Evolutionary conservation across 1,140 invertebrate genomes (phyloP).

Genomic region (Drosophila saltans): DNA sequence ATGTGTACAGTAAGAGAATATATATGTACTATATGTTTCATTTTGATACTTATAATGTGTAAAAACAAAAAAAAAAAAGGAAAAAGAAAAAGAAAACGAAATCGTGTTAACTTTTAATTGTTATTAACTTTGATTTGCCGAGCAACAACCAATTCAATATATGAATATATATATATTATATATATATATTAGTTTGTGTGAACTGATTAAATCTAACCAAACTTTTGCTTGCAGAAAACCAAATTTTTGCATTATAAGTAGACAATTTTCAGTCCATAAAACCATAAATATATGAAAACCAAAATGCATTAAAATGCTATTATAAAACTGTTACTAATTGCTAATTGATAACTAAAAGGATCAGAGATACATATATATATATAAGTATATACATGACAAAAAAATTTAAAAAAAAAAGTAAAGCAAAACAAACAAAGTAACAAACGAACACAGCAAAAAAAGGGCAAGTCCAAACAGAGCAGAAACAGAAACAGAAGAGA

Average conservation of each 20-base stretch:
- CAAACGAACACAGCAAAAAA: constrained; percentile 8
- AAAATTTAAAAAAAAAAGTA: background rate
- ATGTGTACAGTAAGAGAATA: constrained; percentile 10
- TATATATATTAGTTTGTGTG: constrained; percentile 10
- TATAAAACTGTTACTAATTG: constrained; percentile 72
- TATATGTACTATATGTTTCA: constrained; percentile 13
- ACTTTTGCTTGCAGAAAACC: constrained; percentile 6
- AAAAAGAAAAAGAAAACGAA: background rate
- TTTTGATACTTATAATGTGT: constrained; percentile 17
- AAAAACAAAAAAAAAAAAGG: constrained; percentile 16
- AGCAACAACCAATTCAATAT: constrained; percentile 7
- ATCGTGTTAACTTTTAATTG: constrained; percentile 3
- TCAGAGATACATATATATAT: constrained; percentile 18
- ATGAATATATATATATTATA: constrained; percentile 7
- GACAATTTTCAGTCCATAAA: constrained; percentile 45
- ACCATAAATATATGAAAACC: constrained; percentile 15
- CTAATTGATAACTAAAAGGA: constrained; percentile 60
- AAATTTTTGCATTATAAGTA: constrained; percentile 23
- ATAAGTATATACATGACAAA: constrained; percentile 18
- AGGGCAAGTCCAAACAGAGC: constrained; percentile 1
- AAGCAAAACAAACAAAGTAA: background rate
- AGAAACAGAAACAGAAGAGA: constrained; percentile 26
- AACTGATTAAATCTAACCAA: constrained; percentile 19
- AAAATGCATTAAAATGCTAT: constrained; percentile 53
- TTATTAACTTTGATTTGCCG: constrained; percentile 8